Conservation (phyloP, 2,888 invertebrate genomes). For the Mesorhabditis spiculigera region DNA sequence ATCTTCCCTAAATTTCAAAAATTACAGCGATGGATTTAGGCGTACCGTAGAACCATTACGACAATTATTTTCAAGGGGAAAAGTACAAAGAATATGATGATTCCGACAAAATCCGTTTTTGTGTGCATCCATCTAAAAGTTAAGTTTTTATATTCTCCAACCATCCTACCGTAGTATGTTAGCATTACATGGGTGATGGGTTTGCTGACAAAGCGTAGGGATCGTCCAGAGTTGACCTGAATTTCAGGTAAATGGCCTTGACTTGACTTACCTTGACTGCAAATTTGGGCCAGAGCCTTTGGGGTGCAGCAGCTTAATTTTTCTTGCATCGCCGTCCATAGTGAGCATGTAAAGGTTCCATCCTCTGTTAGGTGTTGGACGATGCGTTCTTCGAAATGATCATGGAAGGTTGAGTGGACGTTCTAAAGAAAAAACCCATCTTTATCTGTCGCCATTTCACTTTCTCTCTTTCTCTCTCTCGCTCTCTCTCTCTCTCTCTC, state of each 20-base stretch:
- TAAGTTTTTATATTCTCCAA: neutral
- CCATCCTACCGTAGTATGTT: neutral
- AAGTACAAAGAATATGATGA: slow-evolving; percentile 34
- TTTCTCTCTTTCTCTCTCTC: no score
- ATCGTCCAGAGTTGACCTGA: neutral
- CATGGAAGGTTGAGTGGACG: slow-evolving; percentile 1
- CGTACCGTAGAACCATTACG: slow-evolving; percentile 25
- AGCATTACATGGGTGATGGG: neutral
- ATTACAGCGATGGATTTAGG: neutral
- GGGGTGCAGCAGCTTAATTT: neutral
- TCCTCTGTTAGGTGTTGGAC: neutral
- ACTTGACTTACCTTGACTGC: neutral
- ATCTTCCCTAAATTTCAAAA: slow-evolving; percentile 27
- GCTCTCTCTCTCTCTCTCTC: no score
- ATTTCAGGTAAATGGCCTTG: neutral
- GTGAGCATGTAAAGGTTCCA: neutral
- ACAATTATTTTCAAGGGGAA: slow-evolving; percentile 36
- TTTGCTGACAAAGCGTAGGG: neutral
- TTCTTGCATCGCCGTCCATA: neutral
- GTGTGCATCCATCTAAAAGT: slow-evolving; percentile 30
- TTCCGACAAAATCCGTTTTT: slow-evolving; percentile 23
- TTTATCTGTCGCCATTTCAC: no score
- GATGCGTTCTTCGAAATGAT: neutral
- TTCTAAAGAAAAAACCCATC: neutral
- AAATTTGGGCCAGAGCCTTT: neutral